Evolutionary conservation across 2,797 vertebrate species (phyloP).

Genomic region (Gymnopithys bicolor): DNA sequence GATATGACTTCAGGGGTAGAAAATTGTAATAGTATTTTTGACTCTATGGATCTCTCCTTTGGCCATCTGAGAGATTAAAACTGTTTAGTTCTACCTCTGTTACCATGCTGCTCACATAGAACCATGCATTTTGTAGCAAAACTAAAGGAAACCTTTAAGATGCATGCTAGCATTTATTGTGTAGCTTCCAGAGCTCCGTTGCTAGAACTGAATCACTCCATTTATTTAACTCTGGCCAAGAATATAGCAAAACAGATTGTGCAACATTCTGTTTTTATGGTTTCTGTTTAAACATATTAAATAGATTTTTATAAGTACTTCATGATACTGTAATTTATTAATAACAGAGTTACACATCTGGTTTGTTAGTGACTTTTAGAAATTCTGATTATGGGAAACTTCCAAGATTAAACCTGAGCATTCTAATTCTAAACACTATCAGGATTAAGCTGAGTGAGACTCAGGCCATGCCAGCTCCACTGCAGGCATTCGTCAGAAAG

Average conservation of each 20-base stretch:
- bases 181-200: not conserved
- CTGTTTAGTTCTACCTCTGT: not conserved
- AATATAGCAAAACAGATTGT: conserved; percentile 29
- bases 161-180: not conserved
- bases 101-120: not conserved
- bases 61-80: not conserved
- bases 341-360: conserved; percentile 20
- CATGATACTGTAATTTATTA: not conserved
- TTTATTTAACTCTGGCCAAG: conserved; percentile 1
- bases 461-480: not conserved
- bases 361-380: not conserved
- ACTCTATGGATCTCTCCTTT: not conserved
- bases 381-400: not conserved
- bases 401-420: not conserved
- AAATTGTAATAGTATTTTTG: not conserved
- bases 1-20: conserved; percentile 35
- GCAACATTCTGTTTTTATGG: conserved; percentile 17
- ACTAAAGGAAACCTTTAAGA: not conserved
- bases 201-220: not conserved
- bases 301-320: conserved; percentile 16
- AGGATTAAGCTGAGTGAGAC: not conserved
- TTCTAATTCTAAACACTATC: not conserved
- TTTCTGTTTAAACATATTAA: conserved; percentile 32
- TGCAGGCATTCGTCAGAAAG: not conserved
- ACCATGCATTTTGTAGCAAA: not conserved